Evolutionary conservation across 1,140 invertebrate genomes (phyloP), one percentile per base, ranked within the genome.

Genomic region (Drosophila bipectinata): DNA sequence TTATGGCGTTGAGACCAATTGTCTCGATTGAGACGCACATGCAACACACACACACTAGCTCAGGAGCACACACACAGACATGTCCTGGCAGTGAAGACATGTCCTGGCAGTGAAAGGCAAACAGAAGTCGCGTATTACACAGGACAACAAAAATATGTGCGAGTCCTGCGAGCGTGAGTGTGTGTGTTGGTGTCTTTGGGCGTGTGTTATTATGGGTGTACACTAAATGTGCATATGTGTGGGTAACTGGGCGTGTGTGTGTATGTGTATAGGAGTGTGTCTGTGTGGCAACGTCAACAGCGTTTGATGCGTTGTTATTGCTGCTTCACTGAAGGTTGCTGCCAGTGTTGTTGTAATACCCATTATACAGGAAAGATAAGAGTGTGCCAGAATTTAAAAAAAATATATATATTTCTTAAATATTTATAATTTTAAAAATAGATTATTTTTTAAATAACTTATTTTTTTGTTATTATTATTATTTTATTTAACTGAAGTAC

Each of bases 1-100:
- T 77, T 63, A 63, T 64, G 78, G 78, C 78, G 73, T 61, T 81
- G 67, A 81, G 72, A 77, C 67, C 78, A 81, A 81, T 81, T 81
- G 78, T 81, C 78, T 81, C 79, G 78, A 81, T 81, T 77, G 78
- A 81, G 78, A 60, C 48, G 59, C 61, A 68, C 68, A 77, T 37
- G 39, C 59, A 62, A 57, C 37, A 30, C 6, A 18, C 34, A 54
- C 14, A 32, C 14, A 59, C 32, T 48, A 14, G 32, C 6, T 21
- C 21, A 21, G 21, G 21, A 21, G 24, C 41, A 72, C 14, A 32
- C 8, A 41, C 39, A 30, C n/a, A 37, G 39, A 47, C 30, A 21
- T 4, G 15, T 7, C 10, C 14, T 21, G 8, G 30, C 63, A 10
- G 14, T 15, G 28, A 48, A 64, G 39, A 47, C 30, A 21, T 4